A percentile compares a stretch with the other conserved stretches of the same genome.
Evolutionary conservation across 2,888 invertebrate species (phyloP).

Genomic region (Spilosoma lubricipeda): DNA sequence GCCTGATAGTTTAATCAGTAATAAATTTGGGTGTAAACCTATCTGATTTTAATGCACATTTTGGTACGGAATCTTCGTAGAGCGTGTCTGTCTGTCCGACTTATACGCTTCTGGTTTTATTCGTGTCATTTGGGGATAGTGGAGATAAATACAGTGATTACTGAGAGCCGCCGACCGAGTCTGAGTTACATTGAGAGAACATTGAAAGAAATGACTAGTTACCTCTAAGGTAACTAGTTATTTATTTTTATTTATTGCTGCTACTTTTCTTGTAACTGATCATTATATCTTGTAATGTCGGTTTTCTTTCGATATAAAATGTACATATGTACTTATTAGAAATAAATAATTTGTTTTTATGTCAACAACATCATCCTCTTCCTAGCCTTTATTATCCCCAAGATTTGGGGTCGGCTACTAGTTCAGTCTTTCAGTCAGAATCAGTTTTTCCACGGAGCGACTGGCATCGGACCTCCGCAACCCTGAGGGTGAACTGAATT

Average conservation of each 20-base stretch:
- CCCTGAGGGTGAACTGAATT: too few relatives aligned
- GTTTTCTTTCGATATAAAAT: not conserved
- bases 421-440: too few relatives aligned
- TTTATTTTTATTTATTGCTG: not conserved
- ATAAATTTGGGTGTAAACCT: not conserved
- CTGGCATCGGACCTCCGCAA: too few relatives aligned
- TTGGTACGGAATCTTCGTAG: not conserved
- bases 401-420: too few relatives aligned
- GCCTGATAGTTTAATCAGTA: not conserved
- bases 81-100: not conserved
- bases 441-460: too few relatives aligned
- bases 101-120: conserved; percentile 3
- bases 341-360: too few relatives aligned
- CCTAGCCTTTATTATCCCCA: too few relatives aligned
- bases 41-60: not conserved
- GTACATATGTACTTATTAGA: too few relatives aligned
- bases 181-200: not conserved
- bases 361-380: too few relatives aligned
- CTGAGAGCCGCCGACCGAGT: not conserved
- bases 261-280: not conserved
- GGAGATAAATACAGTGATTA: conserved; percentile 8
- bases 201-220: too few relatives aligned
- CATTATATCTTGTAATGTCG: not conserved
- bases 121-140: not conserved
- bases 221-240: not conserved